Evolutionary conservation across 2,113 vertebrate genomes (phyloP), one percentile per base, ranked within the genome.

Genomic region (Pluvianellus socialis): DNA sequence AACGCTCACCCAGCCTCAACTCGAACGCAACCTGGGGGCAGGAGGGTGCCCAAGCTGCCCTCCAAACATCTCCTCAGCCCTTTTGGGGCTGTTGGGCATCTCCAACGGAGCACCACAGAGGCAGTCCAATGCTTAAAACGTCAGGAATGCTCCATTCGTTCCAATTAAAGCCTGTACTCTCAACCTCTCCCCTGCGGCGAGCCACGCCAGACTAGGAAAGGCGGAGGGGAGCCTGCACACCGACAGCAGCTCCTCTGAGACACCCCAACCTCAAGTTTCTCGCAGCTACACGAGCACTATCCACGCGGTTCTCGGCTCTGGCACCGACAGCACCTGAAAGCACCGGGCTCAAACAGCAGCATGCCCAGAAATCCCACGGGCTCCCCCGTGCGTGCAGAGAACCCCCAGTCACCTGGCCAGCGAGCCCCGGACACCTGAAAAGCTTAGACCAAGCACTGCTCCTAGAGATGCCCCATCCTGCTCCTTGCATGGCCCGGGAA

Each of bases 1-100:
- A 92, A 79, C 1, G 42, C 33, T 47, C 6, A 0, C 55, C 38
- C 33, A 58, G 94, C 55, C 2, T 1, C n/a, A 52, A 13, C 19
- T 23, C 0, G 0, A 47, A 24, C 50, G 58, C 0, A 3, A 30
- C n/a, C 26, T 2, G 1, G 23, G 27, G n/a, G 16, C 38, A 63
- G 55, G 14, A 88, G 28, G 12, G 26, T 27, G 33, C n/a, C n/a
- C 19, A 4, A 55, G 17, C 44, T 7, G 6, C 70, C 18, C 21
- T 27, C 44, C 50, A 23, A 27, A 24, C 45, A 33, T 55, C 59
- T 50, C 72, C 68, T 73, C 5, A 13, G 42, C 42, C 20, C 33
- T 28, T 75, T 50, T 12, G 7, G 12, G 28, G 22, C 44, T 6
- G 6, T 7, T 45, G 44, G 63, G 59, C 50, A 84, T 7, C 53